Percentiles rank a stretch among this genome's conserved stretches.
Evolutionary conservation across 2,888 invertebrate species (phyloP).

Genomic region (Andrena praecox): DNA sequence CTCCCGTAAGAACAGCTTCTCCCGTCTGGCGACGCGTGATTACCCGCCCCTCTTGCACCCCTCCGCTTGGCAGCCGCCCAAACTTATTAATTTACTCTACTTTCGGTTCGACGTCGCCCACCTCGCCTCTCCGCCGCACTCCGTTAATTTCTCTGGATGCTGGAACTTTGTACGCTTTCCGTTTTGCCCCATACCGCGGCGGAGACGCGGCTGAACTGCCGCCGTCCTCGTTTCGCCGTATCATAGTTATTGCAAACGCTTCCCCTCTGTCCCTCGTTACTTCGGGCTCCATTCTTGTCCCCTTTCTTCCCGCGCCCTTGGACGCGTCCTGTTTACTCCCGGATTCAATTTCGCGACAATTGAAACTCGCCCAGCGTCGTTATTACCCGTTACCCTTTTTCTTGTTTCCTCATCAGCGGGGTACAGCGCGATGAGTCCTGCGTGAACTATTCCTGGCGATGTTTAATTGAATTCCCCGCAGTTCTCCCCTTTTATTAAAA

Average conservation of each 20-base stretch:
- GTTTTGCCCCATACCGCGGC: not conserved
- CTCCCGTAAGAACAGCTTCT: slow-evolving; percentile 41
- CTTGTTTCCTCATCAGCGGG: too few species aligned
- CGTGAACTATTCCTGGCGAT: too few species aligned
- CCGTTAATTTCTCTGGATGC: slow-evolving; percentile 45
- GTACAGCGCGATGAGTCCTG: too few species aligned
- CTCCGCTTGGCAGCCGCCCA: slow-evolving; percentile 43
- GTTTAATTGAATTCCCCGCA: too few species aligned
- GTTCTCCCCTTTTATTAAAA: not conserved
- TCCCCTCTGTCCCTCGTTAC: not conserved
- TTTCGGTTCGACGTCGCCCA: slow-evolving; percentile 45
- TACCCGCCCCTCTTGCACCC: not conserved
- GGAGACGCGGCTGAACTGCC: not conserved
- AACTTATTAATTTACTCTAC: slow-evolving; percentile 69
- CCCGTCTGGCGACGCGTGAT: slow-evolving; percentile 53
- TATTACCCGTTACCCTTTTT: too few species aligned
- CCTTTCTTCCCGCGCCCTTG: not conserved
- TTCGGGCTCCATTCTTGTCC: not conserved
- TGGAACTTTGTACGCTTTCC: slow-evolving; percentile 10
- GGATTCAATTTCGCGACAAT: not conserved
- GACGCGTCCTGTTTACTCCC: too few species aligned
- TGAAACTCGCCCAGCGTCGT: too few species aligned
- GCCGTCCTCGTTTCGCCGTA: not conserved
- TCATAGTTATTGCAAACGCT: slow-evolving; percentile 1
- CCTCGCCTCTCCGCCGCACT: slow-evolving; percentile 12